Evolutionary conservation across 1,140 invertebrate species (phyloP).

Genomic region (Dinoponera quadriceps): DNA sequence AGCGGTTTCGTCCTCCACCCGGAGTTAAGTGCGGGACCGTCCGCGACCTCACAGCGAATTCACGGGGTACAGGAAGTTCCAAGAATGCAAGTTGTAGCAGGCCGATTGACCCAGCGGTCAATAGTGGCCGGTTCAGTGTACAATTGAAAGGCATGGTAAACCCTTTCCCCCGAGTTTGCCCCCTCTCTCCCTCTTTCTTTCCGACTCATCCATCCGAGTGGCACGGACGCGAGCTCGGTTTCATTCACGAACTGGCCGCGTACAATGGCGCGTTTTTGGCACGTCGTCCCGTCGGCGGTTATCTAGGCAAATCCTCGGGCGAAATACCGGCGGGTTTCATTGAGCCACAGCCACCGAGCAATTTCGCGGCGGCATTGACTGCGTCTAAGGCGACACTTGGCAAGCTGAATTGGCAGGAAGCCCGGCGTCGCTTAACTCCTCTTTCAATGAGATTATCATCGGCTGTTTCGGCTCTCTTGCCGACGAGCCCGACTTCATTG

Average conservation of each 20-base stretch:
- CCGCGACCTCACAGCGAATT: background rate
- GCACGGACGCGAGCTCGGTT: conserved; percentile 5
- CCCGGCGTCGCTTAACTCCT: conserved; percentile 78
- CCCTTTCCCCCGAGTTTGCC: conserved; percentile 54
- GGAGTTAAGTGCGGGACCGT: conserved; percentile 20
- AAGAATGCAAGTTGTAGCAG: conserved; percentile 49
- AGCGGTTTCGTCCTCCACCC: background rate
- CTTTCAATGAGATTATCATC: conserved; percentile 80
- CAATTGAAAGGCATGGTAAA: conserved; percentile 61
- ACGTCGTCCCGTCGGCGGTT: conserved; percentile 63
- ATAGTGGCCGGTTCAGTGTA: conserved; percentile 49
- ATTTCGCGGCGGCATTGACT: conserved; percentile 76
- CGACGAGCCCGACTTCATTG: conserved; percentile 59
- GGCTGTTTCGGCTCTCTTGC: conserved; percentile 60
- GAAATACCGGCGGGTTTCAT: conserved; percentile 71
- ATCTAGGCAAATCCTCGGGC: conserved; percentile 75
- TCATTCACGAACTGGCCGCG: conserved; percentile 62
- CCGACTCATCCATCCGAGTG: conserved; percentile 61
- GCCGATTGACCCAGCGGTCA: conserved; percentile 25
- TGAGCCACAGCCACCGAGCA: conserved; percentile 71
- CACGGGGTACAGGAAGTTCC: conserved; percentile 39
- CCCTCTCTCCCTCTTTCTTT: background rate
- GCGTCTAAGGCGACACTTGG: conserved; percentile 73
- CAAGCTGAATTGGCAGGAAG: conserved; percentile 82
- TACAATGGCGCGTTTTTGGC: conserved; percentile 55